Conservation (phyloP, 2,113 vertebrate genomes). For the human region GRCh38 chr6:21559001-21559500, state of each 20-base stretch:
- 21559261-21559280: neutral
- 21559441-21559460: neutral
- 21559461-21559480: conserved; percentile 3
- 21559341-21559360: neutral
- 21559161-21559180: neutral
- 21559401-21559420: neutral
- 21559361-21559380: neutral
- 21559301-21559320: neutral
- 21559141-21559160: neutral
- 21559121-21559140: neutral
- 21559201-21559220: neutral
- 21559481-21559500: neutral
- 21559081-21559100: neutral
- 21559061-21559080: neutral
- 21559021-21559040: neutral
- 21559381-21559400: neutral
- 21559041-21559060: neutral
- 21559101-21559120: neutral
- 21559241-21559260: neutral
- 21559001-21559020: neutral
- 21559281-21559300: neutral
- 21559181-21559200: neutral
- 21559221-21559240: neutral
- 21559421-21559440: neutral
- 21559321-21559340: neutral